phyloP scores from a whole-genome alignment of 2,888 invertebrate genomes.

The Caenorhabditis afra region DNA sequence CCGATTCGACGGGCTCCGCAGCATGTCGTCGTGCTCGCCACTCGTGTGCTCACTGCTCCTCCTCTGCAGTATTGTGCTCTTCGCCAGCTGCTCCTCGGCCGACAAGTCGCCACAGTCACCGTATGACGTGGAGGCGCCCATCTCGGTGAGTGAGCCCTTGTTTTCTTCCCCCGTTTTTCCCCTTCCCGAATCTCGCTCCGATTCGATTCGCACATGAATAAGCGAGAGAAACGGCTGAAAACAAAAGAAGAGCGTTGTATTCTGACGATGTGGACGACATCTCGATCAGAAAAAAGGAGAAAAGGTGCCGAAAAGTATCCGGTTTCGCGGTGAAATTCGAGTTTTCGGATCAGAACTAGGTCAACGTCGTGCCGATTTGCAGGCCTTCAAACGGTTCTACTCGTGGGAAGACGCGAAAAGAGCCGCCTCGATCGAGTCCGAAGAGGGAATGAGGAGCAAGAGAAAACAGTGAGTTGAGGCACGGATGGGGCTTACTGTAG shows the following conservation, averaged over 20 bases:
- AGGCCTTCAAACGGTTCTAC: slow-evolving; percentile 56
- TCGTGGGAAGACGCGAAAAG: slow-evolving; percentile 59
- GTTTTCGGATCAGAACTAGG: slow-evolving; percentile 35
- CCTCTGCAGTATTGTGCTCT: slow-evolving; percentile 1
- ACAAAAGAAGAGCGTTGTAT: too few species aligned
- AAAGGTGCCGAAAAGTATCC: slow-evolving; percentile 15
- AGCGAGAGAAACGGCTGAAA: too few species aligned
- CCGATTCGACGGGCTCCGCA: slow-evolving; percentile 21
- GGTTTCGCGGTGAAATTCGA: slow-evolving; percentile 43
- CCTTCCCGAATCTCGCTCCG: too few species aligned
- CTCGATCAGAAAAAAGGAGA: too few species aligned
- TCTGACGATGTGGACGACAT: too few species aligned
- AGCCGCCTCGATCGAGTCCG: slow-evolving; percentile 40
- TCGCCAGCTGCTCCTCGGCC: background rate
- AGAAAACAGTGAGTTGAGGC: slow-evolving; percentile 49
- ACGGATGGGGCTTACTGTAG: background rate
- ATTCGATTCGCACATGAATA: too few species aligned
- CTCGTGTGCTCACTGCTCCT: slow-evolving; percentile 4
- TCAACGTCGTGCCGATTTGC: slow-evolving; percentile 13
- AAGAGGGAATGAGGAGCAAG: slow-evolving; percentile 46
- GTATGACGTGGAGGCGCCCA: slow-evolving; percentile 29
- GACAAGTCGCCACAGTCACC: slow-evolving; percentile 5
- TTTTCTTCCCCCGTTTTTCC: too few species aligned
- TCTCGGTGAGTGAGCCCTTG: slow-evolving; percentile 41
- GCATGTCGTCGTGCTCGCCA: slow-evolving; percentile 35